These are phyloP conservation scores for Sylvia borin DNA, from an alignment of 2,797 vertebrate genomes.

Conservation along the genomic window DNA sequence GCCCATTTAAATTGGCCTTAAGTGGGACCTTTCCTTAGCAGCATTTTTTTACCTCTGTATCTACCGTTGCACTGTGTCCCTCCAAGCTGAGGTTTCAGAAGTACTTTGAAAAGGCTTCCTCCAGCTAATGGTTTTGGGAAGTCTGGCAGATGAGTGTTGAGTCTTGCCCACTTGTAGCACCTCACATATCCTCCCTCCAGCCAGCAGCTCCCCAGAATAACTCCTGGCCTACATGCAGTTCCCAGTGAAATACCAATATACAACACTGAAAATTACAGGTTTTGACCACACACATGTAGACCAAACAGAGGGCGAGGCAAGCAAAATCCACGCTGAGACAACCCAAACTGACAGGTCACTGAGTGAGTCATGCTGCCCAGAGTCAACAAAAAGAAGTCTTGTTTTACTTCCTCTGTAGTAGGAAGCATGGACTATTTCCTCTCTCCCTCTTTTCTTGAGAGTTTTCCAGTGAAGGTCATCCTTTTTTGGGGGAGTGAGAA, in stretches of 20 bases:
- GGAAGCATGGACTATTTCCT: neutral
- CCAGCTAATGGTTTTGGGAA: neutral
- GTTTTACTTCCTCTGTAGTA: neutral
- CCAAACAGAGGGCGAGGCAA: neutral
- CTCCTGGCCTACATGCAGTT: neutral
- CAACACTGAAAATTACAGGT: slow-evolving; percentile 14
- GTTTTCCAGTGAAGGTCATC: neutral
- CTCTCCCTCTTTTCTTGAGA: neutral
- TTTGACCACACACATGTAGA: accelerated
- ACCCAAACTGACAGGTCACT: neutral
- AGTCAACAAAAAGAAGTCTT: neutral
- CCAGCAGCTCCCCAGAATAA: neutral
- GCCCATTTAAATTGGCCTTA: neutral
- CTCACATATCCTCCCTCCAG: neutral
- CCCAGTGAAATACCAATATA: neutral
- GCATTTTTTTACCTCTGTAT: neutral
- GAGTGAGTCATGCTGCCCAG: neutral
- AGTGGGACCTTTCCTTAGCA: neutral
- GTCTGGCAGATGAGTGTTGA: neutral
- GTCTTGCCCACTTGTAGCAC: neutral
- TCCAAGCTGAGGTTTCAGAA: neutral
- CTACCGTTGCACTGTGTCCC: neutral
- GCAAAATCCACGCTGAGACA: neutral
- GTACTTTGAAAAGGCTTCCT: neutral
- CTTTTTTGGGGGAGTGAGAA: neutral